These are phyloP conservation scores for Cladopsammia gracilis DNA, from an alignment of 64 coral and sea anemone genomes.

Conservation along the genomic window DNA sequence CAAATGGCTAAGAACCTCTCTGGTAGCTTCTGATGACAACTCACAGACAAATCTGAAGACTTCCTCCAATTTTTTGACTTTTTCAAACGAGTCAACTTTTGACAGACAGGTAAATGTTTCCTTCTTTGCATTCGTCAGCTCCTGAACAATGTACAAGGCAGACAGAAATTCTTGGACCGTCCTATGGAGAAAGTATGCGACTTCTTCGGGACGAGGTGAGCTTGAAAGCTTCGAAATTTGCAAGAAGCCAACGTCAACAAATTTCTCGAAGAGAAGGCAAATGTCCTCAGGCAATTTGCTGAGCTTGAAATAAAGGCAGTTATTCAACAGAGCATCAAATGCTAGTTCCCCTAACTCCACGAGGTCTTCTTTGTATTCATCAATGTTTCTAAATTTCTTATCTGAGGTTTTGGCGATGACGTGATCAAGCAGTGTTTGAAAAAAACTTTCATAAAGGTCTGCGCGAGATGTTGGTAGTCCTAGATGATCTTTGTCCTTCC, in stretches of 20 bases:
- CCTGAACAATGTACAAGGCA: constrained; percentile 31
- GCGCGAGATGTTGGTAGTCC: constrained; percentile 8
- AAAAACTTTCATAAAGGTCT: constrained; percentile 33
- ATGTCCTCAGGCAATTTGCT: neutral
- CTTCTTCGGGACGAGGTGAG: constrained; percentile 15
- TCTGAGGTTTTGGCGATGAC: neutral
- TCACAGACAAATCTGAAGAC: constrained; percentile 6
- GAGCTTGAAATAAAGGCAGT: neutral
- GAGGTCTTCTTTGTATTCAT: constrained; percentile 33
- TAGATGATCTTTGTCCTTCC: constrained; percentile 47
- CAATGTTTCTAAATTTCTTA: neutral
- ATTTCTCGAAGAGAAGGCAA: neutral
- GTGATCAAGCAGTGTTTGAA: constrained; percentile 44
- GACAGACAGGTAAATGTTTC: neutral
- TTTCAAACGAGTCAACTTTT: neutral
- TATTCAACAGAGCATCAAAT: constrained; percentile 19
- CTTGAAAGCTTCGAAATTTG: constrained; percentile 31
- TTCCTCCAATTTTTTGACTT: neutral
- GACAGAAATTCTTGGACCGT: constrained; percentile 59
- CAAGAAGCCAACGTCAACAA: constrained; percentile 50
- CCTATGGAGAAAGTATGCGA: constrained; percentile 60
- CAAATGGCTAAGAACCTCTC: neutral
- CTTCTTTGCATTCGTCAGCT: neutral
- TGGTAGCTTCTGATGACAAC: constrained; percentile 23
- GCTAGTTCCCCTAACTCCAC: constrained; percentile 47